Conservation (phyloP, 2,797 vertebrate genomes). For the Alectoris magna region DNA sequence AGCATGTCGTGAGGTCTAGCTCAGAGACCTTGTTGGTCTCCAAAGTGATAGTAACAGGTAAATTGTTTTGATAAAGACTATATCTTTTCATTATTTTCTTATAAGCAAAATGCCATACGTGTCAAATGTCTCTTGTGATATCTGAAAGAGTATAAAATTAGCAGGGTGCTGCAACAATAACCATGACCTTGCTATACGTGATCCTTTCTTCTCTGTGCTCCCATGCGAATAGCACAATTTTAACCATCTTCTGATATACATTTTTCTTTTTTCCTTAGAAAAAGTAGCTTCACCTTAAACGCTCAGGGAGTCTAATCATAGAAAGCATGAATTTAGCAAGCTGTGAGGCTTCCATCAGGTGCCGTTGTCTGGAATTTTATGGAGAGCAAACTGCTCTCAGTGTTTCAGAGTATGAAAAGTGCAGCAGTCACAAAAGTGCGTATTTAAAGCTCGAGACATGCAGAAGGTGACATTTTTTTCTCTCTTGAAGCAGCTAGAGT, state of each 20-base stretch:
- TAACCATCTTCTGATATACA: rapidly evolving
- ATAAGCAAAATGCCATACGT: background rate
- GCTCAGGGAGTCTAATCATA: background rate
- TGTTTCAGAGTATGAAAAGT: background rate
- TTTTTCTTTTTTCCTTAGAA: background rate
- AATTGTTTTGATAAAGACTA: background rate
- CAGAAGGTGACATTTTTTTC: background rate
- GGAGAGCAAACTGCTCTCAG: rapidly evolving
- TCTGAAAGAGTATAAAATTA: background rate
- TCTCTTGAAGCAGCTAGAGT: background rate
- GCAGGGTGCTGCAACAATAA: background rate
- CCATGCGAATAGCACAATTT: background rate
- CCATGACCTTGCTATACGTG: background rate
- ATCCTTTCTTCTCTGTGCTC: background rate
- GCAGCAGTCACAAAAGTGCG: background rate
- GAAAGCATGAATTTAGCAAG: background rate
- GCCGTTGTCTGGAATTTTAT: background rate
- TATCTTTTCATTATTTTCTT: background rate
- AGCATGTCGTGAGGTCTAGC: rapidly evolving
- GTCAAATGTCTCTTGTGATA: background rate
- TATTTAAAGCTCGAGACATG: background rate
- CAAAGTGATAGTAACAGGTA: background rate
- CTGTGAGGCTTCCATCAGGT: background rate
- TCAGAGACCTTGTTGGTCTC: background rate
- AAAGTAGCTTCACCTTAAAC: background rate